Conservation (phyloP, 2,888 invertebrate species). For the Polyommatus icarus region DNA sequence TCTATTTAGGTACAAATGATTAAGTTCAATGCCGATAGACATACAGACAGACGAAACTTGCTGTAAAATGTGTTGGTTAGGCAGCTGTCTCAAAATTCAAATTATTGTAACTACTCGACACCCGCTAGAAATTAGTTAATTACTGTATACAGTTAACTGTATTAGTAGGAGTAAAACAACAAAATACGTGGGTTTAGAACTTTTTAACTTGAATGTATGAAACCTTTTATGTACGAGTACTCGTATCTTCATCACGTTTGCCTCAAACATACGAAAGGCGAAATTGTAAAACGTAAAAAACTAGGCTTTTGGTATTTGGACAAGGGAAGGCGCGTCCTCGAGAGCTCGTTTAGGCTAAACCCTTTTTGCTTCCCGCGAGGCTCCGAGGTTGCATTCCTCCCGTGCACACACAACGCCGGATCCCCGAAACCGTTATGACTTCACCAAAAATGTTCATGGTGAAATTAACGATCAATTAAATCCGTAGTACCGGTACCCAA, state of each 20-base stretch:
- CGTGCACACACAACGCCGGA: slow-evolving; percentile 47
- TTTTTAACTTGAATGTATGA: no score
- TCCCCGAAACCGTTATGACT: slow-evolving; percentile 34
- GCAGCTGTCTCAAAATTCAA: no score
- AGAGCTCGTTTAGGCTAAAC: slow-evolving; percentile 59
- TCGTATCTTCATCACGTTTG: neutral
- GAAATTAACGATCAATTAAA: slow-evolving; percentile 2
- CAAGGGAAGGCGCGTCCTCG: slow-evolving; percentile 66
- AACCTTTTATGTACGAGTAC: no score
- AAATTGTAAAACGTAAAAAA: neutral
- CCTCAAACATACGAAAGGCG: neutral
- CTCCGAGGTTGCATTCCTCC: slow-evolving; percentile 66
- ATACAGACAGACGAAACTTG: no score
- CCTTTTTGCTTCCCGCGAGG: slow-evolving; percentile 66
- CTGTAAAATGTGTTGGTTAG: no score
- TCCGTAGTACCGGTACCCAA: neutral
- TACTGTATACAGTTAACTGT: no score
- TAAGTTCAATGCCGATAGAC: no score
- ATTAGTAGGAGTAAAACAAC: no score
- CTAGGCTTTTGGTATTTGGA: slow-evolving; percentile 48
- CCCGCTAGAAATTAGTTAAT: no score
- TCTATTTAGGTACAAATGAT: no score
- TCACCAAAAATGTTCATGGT: slow-evolving; percentile 10
- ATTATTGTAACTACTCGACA: no score
- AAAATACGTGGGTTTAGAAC: no score